phyloP scores from a whole-genome alignment of 1,140 invertebrate species.

The silkworm (Bombyx mori) region DNA sequence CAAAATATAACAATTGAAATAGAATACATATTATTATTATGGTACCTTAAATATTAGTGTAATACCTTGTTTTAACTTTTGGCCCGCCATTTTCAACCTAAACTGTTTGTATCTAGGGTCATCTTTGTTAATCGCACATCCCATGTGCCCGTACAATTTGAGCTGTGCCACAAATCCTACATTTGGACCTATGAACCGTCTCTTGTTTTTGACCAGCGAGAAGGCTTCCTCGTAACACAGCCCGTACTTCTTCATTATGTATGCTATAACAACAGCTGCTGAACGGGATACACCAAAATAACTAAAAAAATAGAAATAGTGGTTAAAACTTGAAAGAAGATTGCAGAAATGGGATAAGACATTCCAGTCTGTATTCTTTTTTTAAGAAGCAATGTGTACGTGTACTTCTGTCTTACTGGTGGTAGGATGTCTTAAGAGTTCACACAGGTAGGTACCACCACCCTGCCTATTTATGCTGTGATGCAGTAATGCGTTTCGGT shows the following conservation, averaged over 20 bases:
- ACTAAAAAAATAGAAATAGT: slow-evolving; percentile 45
- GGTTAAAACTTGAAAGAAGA: no score
- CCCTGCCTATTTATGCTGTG: no score
- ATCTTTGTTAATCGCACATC: slow-evolving; percentile 77
- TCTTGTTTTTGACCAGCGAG: slow-evolving; percentile 75
- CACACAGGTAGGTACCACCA: no score
- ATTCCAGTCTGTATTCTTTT: no score
- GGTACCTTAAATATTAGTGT: not conserved
- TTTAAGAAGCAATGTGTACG: no score
- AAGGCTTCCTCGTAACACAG: slow-evolving; percentile 81
- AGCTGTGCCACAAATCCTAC: slow-evolving; percentile 83
- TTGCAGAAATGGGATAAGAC: no score
- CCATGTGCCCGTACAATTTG: slow-evolving; percentile 84
- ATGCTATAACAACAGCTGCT: slow-evolving; percentile 86
- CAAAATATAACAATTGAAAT: no score
- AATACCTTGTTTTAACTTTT: slow-evolving; percentile 82
- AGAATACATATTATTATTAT: no score
- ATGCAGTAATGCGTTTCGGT: no score
- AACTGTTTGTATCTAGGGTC: slow-evolving; percentile 84
- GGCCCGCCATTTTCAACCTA: slow-evolving; percentile 82
- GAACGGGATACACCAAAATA: slow-evolving; percentile 91
- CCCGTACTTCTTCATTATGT: slow-evolving; percentile 86
- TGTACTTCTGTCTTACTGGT: no score
- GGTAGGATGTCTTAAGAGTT: no score
- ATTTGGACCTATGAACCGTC: slow-evolving; percentile 80